A percentile compares a stretch with the other conserved stretches of the same genome.
phyloP scores from a whole-genome alignment of 2,113 vertebrate genomes.

The Upupa epops region DNA sequence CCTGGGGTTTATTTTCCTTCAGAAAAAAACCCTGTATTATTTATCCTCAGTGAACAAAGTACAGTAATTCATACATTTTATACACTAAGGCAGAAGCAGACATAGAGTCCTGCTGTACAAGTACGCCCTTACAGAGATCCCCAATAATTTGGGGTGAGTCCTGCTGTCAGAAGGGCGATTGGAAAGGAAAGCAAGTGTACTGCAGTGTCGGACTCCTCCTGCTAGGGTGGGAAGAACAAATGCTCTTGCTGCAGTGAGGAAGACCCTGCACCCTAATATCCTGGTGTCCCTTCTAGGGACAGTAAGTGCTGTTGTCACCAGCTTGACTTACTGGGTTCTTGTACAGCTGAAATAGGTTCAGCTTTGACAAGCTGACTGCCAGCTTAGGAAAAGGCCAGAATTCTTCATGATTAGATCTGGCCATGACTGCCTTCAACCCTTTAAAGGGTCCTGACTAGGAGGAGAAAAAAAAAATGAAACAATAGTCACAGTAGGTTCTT shows the following conservation, averaged over 20 bases:
- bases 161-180: not conserved
- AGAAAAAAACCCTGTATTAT: slow-evolving; percentile 69
- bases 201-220: fast-evolving
- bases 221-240: not conserved
- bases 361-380: not conserved
- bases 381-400: not conserved
- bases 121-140: not conserved
- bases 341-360: not conserved
- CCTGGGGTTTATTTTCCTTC: not conserved
- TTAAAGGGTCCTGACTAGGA: not conserved
- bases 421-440: not conserved
- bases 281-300: not conserved
- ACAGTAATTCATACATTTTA: not conserved
- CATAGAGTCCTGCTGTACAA: not conserved
- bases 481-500: not conserved
- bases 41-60: not conserved
- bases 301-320: not conserved
- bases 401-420: not conserved
- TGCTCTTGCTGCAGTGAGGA: not conserved
- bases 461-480: not conserved
- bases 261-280: not conserved
- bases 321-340: not conserved
- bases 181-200: not conserved
- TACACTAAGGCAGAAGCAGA: not conserved
- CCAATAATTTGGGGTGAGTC: not conserved